These are phyloP conservation scores for Etia nguti DNA, from an alignment of 2,113 vertebrate species.

Conservation along the genomic window DNA sequence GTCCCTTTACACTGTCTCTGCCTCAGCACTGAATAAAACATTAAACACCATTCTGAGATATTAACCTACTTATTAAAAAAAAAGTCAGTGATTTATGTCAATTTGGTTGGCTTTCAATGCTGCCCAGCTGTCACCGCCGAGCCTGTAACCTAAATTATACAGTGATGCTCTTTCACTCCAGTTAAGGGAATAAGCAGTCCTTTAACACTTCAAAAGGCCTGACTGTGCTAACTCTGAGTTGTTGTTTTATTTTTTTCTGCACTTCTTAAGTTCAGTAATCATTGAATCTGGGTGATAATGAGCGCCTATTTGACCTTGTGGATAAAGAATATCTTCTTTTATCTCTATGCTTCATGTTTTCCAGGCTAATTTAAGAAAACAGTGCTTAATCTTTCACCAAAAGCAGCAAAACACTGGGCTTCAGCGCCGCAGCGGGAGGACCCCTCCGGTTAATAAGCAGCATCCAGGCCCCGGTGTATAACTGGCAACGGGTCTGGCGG, in stretches of 20 bases:
- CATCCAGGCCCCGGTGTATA: conserved; percentile 51
- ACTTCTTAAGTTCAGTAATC: conserved; percentile 61
- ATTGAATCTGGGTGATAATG: conserved; percentile 63
- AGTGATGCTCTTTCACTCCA: conserved; percentile 62
- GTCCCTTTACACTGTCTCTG: conserved; percentile 60
- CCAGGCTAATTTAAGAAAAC: conserved; percentile 68
- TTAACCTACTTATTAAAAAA: conserved; percentile 77
- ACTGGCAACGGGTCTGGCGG: conserved; percentile 48
- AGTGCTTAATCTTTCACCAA: conserved; percentile 69
- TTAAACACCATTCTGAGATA: conserved; percentile 73
- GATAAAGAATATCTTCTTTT: conserved; percentile 58
- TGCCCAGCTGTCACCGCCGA: conserved; percentile 72
- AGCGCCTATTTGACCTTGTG: conserved; percentile 62
- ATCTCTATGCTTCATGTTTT: conserved; percentile 61
- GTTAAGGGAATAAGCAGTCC: conserved; percentile 70
- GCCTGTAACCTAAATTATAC: conserved; percentile 76
- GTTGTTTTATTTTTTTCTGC: conserved; percentile 37
- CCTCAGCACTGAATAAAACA: conserved; percentile 71
- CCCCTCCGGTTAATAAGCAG: conserved; percentile 51
- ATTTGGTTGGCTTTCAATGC: conserved; percentile 68
- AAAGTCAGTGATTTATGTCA: conserved; percentile 70
- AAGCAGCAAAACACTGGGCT: conserved; percentile 55
- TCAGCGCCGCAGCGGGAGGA: conserved; percentile 36
- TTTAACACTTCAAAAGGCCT: conserved; percentile 71
- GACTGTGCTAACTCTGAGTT: conserved; percentile 41